Percentiles rank a stretch among this genome's conserved stretches.
Conservation (phyloP, 2,888 invertebrate genomes). For the Thereva nobilitata region DNA sequence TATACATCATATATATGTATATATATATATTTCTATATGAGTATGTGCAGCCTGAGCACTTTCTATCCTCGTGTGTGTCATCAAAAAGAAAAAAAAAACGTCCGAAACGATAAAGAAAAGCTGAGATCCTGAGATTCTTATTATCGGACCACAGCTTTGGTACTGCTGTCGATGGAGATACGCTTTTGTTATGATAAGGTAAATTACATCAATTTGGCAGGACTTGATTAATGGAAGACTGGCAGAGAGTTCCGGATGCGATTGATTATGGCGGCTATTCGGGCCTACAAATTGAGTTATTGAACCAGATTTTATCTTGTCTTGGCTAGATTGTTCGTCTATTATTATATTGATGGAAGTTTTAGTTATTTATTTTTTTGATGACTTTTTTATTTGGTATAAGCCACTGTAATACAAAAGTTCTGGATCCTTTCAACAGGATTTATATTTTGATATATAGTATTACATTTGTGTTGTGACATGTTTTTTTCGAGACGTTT, state of each 20-base stretch:
- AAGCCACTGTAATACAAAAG: too few species aligned
- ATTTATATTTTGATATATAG: too few species aligned
- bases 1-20: too few species aligned
- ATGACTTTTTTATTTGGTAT: too few species aligned
- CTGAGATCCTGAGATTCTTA: slow-evolving; percentile 45
- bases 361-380: not conserved
- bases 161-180: slow-evolving; percentile 27
- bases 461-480: too few species aligned
- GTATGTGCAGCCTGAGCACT: too few species aligned
- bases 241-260: slow-evolving; percentile 29
- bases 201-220: slow-evolving; percentile 40
- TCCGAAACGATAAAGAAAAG: not conserved
- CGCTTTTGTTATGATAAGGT: slow-evolving; percentile 37
- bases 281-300: slow-evolving; percentile 32
- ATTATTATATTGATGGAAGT: not conserved
- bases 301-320: slow-evolving; percentile 18
- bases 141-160: slow-evolving; percentile 42
- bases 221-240: slow-evolving; percentile 38
- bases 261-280: slow-evolving; percentile 35
- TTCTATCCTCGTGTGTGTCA: too few species aligned
- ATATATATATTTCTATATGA: too few species aligned
- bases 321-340: not conserved
- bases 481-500: too few species aligned
- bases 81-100: too few species aligned
- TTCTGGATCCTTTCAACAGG: too few species aligned